A percentile compares a stretch with the other conserved stretches of the same genome.
phyloP scores from a whole-genome alignment of 2,797 vertebrate species.

The Monodelphis domestica region DNA sequence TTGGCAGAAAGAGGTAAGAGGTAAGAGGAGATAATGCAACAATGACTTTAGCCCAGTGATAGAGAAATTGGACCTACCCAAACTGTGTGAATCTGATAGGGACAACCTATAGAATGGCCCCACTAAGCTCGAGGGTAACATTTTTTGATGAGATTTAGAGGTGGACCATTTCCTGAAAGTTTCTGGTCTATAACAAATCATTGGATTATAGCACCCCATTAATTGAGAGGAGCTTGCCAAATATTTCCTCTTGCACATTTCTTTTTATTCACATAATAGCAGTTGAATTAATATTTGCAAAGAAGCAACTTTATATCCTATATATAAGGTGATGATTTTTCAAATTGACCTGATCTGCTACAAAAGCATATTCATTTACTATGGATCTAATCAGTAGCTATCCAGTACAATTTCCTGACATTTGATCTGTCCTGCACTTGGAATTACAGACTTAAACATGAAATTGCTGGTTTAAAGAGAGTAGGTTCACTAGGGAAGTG shows the following conservation, averaged over 20 bases:
- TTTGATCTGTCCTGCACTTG: not conserved
- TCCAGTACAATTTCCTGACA: not conserved
- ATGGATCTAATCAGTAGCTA: not conserved
- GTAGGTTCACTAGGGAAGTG: not conserved
- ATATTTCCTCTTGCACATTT: not conserved
- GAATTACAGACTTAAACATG: not conserved
- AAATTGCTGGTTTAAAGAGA: not conserved
- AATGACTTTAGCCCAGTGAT: no score
- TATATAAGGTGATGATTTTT: not conserved
- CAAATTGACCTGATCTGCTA: not conserved
- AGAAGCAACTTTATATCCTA: fast-evolving
- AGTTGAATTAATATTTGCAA: not conserved
- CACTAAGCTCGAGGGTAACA: not conserved
- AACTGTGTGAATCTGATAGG: fast-evolving
- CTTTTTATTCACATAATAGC: fast-evolving
- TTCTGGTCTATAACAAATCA: not conserved
- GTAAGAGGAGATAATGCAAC: not conserved
- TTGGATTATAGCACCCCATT: not conserved
- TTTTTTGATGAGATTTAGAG: not conserved
- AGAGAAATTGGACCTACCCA: not conserved
- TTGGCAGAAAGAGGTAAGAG: not conserved
- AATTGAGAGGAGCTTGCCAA: not conserved
- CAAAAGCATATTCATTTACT: not conserved
- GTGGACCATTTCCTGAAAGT: not conserved
- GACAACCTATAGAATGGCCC: not conserved